Percentiles rank a stretch among this genome's conserved stretches.
phyloP scores from a whole-genome alignment of 2,888 invertebrate species.

The Helicoverpa assulta region DNA sequence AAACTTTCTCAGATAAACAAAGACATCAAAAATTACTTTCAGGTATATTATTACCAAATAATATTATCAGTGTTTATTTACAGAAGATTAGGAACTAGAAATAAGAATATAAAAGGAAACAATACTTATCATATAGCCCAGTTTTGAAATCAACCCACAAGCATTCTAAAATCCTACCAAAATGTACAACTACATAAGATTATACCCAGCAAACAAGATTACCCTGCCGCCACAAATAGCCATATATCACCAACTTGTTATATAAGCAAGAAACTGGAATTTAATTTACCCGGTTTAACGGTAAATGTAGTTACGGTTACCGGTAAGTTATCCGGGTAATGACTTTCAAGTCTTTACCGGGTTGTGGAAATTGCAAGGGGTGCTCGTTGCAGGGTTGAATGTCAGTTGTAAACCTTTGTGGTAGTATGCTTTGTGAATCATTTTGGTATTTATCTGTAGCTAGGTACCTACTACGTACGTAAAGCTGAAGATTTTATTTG shows the following conservation, averaged over 20 bases:
- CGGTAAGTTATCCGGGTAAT: constrained; percentile 59
- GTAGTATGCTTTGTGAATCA: too few relatives aligned
- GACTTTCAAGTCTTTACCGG: constrained; percentile 49
- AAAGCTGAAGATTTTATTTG: too few relatives aligned
- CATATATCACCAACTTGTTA: constrained; percentile 50
- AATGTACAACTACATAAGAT: not conserved
- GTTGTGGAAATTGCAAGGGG: constrained; percentile 1
- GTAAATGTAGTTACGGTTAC: constrained; percentile 56
- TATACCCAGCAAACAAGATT: not conserved
- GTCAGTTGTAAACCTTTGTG: too few relatives aligned
- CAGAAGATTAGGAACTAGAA: too few relatives aligned
- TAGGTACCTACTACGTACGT: too few relatives aligned
- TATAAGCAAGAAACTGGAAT: constrained; percentile 55
- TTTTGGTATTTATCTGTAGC: too few relatives aligned
- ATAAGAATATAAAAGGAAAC: too few relatives aligned
- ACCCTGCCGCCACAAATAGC: not conserved
- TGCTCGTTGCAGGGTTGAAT: not conserved
- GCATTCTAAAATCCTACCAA: not conserved
- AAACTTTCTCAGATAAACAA: too few relatives aligned
- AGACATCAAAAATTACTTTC: too few relatives aligned
- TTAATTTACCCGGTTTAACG: constrained; percentile 60
- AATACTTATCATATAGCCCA: too few relatives aligned
- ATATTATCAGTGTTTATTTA: too few relatives aligned
- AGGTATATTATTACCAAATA: too few relatives aligned
- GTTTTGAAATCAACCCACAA: not conserved